Base-by-base conservation (phyloP, 2,797 vertebrate species). In the Hafferia zeledoni region DNA sequence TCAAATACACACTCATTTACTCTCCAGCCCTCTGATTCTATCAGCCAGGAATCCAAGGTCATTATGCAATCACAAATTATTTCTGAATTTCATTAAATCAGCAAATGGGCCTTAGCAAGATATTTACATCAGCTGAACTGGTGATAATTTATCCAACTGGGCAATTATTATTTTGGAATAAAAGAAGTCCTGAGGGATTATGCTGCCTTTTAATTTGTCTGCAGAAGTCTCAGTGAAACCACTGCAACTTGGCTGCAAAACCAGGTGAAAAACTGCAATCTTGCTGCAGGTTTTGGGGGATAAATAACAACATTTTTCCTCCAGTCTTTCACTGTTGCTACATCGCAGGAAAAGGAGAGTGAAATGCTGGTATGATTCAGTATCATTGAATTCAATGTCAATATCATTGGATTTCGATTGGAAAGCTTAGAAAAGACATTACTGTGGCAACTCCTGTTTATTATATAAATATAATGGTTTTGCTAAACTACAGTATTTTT, bases 41-140 rank as follows among this genome's bases (percentile, higher is more conserved):
- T 91, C 74, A 33, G 67, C 69, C 85, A 86, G 91, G 95, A 96
- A 96, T 91, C 95, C 76, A 86, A 79, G 87, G 93, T 95, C 92
- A 76, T 96, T 93, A 71, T 67, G 83, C 20, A 35, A 92, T 80
- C 89, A 81, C 87, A 95, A 78, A 94, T 92, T 80, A 87, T 87
- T 96, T 94, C 95, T 97, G 94, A 93, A 96, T 96, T 94, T 96
- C 94, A 95, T 96, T 97, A 95, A 95, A 92, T 87, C 89, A 83
- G 94, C 95, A 96, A 97, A 95, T 72, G 91, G 94, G 76, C 81
- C 93, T 90, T 70, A 94, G 83, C 49, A 89, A 83, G 49, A 37
- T 89, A 69, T 86, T 93, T 91, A 81, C 74, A 69, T 46, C 82
- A 92, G 89, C 86, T 91, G 87, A 87, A 84, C 80, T 86, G 91